phyloP scores from a whole-genome alignment of 1,140 invertebrate species.

The Scylla paramamosain region DNA sequence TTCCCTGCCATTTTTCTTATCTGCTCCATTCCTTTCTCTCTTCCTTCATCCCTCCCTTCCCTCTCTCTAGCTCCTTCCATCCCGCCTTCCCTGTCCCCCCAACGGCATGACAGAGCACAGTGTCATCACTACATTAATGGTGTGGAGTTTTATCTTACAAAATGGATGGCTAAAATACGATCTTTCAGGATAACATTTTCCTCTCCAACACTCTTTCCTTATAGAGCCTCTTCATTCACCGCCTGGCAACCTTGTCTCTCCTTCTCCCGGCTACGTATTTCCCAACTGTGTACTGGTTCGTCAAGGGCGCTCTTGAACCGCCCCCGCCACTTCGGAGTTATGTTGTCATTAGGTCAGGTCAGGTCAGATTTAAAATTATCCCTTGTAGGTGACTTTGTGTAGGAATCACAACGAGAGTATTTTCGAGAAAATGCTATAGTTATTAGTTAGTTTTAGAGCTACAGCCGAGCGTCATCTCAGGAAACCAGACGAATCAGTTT shows the following conservation, averaged over 20 bases:
- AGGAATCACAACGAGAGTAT: no score
- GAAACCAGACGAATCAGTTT: no score
- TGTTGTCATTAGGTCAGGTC: no score
- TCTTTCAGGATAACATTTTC: constrained; percentile 10
- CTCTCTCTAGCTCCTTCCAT: neutral
- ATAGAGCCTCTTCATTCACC: neutral
- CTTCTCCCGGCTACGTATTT: neutral
- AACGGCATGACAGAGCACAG: neutral
- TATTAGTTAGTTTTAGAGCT: no score
- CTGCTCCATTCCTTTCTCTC: neutral
- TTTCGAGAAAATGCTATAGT: no score
- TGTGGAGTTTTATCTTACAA: neutral
- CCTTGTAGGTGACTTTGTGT: no score
- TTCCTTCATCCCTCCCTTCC: neutral
- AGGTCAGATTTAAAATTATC: no score
- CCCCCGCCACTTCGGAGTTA: no score
- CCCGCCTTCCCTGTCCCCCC: neutral
- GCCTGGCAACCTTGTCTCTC: neutral
- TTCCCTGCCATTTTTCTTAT: neutral
- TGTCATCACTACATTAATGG: neutral
- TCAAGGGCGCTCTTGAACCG: no score
- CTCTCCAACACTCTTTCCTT: neutral
- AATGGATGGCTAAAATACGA: neutral
- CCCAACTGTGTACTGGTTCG: no score
- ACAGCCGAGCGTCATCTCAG: no score